Percentiles rank a stretch among this genome's conserved stretches.
Conservation (phyloP, 2,888 invertebrate species). For the Tenthredo distinguenda region DNA sequence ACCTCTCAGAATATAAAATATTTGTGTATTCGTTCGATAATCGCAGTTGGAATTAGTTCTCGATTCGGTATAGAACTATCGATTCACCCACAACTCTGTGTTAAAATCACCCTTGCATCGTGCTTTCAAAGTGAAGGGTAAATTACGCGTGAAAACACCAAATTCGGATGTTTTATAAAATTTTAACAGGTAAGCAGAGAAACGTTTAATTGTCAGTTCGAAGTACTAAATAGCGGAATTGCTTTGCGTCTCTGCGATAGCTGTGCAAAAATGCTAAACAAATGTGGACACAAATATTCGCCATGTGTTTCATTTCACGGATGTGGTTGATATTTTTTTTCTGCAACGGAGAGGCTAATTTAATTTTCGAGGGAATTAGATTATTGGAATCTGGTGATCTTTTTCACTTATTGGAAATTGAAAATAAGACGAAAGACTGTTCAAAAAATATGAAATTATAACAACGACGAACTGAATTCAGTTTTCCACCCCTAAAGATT, state of each 20-base stretch:
- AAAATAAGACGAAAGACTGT: not conserved
- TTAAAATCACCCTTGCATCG: not conserved
- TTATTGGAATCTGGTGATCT: not conserved
- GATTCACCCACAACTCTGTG: not conserved
- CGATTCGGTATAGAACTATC: not conserved
- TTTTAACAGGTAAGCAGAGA: not conserved
- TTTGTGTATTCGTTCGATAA: not conserved
- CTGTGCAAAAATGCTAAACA: not conserved
- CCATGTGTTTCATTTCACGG: not conserved
- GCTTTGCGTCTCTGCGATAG: not conserved
- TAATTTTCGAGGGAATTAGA: not conserved
- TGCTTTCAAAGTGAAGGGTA: not conserved
- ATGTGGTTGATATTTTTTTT: not conserved
- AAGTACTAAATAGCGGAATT: not conserved
- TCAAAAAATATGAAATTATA: not conserved
- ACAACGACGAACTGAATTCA: not conserved
- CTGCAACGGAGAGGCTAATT: not conserved
- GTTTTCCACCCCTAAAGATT: not conserved
- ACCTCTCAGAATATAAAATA: not conserved
- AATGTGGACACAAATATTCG: not conserved
- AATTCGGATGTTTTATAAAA: not conserved
- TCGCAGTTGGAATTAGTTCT: not conserved
- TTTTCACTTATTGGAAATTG: not conserved
- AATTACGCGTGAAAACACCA: constrained; percentile 5
- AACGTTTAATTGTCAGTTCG: not conserved